Percentiles rank a stretch among this genome's conserved stretches.
Conservation (phyloP, 1,140 invertebrate genomes). For the Penaeus chinensis region DNA sequence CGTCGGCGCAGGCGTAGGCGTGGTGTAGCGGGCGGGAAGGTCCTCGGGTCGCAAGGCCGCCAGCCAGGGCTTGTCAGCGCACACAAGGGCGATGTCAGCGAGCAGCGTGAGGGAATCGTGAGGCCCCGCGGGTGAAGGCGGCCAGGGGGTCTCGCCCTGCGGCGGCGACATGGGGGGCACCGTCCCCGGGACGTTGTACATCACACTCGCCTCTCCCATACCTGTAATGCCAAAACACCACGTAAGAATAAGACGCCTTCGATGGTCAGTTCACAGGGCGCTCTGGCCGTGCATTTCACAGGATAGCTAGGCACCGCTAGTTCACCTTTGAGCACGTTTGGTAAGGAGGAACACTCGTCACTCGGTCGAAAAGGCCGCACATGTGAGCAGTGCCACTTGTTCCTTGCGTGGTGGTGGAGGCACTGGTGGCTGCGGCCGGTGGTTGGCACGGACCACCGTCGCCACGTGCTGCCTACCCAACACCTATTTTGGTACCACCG, state of each 20-base stretch:
- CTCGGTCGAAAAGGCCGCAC: background rate
- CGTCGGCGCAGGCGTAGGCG: constrained; percentile 32
- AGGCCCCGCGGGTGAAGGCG: constrained; percentile 39
- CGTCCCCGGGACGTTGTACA: constrained; percentile 5
- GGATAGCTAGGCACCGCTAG: too few relatives aligned
- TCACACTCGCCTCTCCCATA: constrained; percentile 26
- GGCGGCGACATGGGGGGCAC: constrained; percentile 7
- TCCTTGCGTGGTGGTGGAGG: constrained; percentile 42
- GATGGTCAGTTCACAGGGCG: too few relatives aligned
- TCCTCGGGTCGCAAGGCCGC: constrained; percentile 49
- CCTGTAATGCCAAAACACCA: constrained; percentile 1
- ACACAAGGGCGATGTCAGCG: constrained; percentile 55
- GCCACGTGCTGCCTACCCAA: constrained; percentile 52
- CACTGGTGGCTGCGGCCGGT: constrained; percentile 52
- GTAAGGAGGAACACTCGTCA: too few relatives aligned
- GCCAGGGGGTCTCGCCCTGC: constrained; percentile 37
- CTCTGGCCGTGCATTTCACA: too few relatives aligned
- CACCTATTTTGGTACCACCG: constrained; percentile 44
- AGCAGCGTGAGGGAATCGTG: constrained; percentile 50
- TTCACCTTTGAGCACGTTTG: too few relatives aligned
- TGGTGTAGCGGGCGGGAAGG: constrained; percentile 47
- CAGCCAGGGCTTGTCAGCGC: constrained; percentile 53
- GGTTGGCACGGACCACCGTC: constrained; percentile 43
- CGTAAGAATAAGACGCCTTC: too few relatives aligned
- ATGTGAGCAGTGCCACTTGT: constrained; percentile 47